Evolutionary conservation across 2,888 invertebrate species (phyloP), one percentile per base, ranked within the genome.

Genomic region (Scaptomyza cyrtandrae): DNA sequence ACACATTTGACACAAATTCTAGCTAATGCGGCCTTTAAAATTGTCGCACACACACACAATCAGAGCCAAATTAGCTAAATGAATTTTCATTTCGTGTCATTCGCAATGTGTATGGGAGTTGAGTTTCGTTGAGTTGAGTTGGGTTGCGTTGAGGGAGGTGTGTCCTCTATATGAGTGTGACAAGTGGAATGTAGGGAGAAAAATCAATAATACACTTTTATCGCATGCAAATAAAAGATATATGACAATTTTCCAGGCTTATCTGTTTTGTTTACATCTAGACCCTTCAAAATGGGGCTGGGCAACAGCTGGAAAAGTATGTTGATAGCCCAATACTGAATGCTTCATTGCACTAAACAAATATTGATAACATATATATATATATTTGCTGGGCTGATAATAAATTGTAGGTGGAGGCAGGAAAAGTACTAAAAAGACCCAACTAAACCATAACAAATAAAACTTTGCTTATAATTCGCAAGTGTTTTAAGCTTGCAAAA

Each of bases 171-270:
- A 19, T 19, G 19, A 19, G 1, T 19, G 19, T 46, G 64, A 31
- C 61, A 45, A 59, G 54, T 53, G 63, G 19, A 57, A 41, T 31
- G 13, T 33, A 33, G 48, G 50, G n/a, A 19, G 6, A 29, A 77
- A 78, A 82, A 82, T 82, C 79, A 79, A 79, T 79, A 79, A 49
- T 49, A 9, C 37, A 58, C 61, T 62, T 57, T 80, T 80, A 80
- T 84, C 78, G 62, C 50, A 74, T 71, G 85, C 81, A 86, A 81
- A 86, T 76, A 82, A 43, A 44, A 60, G 61, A 68, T 54, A 68
- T 54, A 66, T 71, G 43, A 46, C 63, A 46, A 62, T 64, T 78
- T 76, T 41, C 46, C 27, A n/a, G 16, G 65, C 71, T 82, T 81
- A 82, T 84, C 80, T 62, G 37, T 33, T 33, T 48, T 59, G 60